phyloP scores from a whole-genome alignment of 2,797 vertebrate species.

The Eupleurogrammus muticus region DNA sequence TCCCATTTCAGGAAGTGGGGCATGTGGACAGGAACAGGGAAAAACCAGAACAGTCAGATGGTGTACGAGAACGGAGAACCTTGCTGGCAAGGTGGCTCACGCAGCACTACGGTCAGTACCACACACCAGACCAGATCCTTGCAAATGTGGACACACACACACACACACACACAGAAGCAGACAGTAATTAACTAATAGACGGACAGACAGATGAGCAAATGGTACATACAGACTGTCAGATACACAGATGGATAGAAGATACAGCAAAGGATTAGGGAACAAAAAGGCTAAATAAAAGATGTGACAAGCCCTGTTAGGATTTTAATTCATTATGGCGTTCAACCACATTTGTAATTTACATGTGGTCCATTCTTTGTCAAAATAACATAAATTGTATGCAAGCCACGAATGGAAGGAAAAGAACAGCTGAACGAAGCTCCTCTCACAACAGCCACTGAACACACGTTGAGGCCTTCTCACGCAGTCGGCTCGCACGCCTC shows the following conservation, averaged over 20 bases:
- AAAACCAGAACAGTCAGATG: conserved; percentile 76
- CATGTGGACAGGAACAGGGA: conserved; percentile 72
- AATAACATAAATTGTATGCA: too few relatives aligned
- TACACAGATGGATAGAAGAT: conserved; percentile 29
- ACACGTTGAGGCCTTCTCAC: conserved; percentile 13
- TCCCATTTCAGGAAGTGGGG: conserved; percentile 71
- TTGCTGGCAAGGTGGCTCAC: conserved; percentile 75
- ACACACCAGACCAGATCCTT: neutral
- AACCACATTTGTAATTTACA: too few relatives aligned
- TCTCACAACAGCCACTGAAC: conserved; percentile 23
- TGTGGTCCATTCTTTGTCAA: neutral
- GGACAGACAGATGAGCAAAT: conserved; percentile 46
- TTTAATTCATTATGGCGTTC: conserved; percentile 4
- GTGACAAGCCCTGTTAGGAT: conserved; percentile 4
- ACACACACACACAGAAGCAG: conserved; percentile 13
- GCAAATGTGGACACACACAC: neutral
- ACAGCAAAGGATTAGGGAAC: neutral
- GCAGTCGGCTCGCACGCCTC: conserved; percentile 13
- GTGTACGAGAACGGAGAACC: conserved; percentile 79
- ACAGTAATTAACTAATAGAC: conserved; percentile 31
- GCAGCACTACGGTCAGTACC: conserved; percentile 70
- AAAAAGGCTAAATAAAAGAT: conserved; percentile 24
- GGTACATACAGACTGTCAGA: conserved; percentile 22
- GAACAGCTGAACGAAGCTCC: conserved; percentile 26
- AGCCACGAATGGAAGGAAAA: neutral